A percentile compares a stretch with the other conserved stretches of the same genome.
Conservation (phyloP, 2,113 vertebrate species). For the Tinamus guttatus region DNA sequence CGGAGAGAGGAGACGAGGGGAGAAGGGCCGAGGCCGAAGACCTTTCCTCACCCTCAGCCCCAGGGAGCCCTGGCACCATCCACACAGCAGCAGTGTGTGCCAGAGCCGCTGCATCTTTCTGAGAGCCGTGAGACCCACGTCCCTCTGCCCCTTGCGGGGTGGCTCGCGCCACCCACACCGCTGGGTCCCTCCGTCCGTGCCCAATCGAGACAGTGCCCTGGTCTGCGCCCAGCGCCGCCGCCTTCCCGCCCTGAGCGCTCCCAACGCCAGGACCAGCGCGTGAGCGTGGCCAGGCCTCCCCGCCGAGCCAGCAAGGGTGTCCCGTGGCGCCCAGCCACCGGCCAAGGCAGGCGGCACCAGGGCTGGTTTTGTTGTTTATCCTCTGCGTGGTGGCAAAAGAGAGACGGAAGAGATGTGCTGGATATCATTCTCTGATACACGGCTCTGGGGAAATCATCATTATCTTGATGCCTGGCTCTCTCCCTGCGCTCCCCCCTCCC, state of each 20-base stretch:
- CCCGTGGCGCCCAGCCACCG: not conserved
- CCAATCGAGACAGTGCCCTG: not conserved
- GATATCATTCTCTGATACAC: not conserved
- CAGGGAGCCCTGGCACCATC: not conserved
- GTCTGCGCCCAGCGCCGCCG: accelerated
- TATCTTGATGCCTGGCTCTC: conserved; percentile 35
- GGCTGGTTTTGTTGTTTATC: not conserved
- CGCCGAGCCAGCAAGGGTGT: not conserved
- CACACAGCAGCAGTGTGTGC: not conserved
- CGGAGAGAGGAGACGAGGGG: not conserved
- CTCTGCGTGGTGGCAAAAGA: not conserved
- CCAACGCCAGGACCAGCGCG: not conserved
- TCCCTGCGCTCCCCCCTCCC: not conserved
- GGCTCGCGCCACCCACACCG: not conserved
- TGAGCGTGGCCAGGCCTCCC: not conserved
- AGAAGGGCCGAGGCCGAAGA: not conserved
- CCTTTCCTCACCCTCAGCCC: not conserved
- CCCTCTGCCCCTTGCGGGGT: not conserved
- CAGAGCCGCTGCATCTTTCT: not conserved
- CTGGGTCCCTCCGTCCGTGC: not conserved
- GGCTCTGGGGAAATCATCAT: conserved; percentile 52
- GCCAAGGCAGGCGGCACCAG: not conserved
- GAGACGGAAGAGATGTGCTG: conserved; percentile 19
- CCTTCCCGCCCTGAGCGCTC: not conserved
- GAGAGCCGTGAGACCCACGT: not conserved